A percentile compares a stretch with the other conserved stretches of the same genome.
Conservation (phyloP, 2,113 vertebrate species). For the Egretta garzetta region DNA sequence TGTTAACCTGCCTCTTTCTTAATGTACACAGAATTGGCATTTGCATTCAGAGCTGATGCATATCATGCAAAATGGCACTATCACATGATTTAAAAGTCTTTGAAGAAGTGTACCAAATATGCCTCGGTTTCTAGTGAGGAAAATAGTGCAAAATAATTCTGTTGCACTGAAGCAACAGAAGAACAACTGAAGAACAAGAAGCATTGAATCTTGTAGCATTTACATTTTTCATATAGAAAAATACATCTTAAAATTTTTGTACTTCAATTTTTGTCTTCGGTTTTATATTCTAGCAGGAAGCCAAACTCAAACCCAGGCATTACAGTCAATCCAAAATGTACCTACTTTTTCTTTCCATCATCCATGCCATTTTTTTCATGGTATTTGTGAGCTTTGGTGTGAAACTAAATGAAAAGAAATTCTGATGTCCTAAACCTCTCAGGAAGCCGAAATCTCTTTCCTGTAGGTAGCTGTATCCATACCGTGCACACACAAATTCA, state of each 20-base stretch:
- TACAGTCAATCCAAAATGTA: not conserved
- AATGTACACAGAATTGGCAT: not conserved
- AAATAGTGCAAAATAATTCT: not conserved
- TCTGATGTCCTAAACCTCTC: not conserved
- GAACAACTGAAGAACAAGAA: too few species aligned
- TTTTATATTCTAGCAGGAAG: not conserved
- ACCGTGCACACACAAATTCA: not conserved
- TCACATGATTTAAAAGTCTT: not conserved
- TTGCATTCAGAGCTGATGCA: not conserved
- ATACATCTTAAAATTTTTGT: not conserved
- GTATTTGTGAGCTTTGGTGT: not conserved
- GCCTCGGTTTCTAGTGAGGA: not conserved
- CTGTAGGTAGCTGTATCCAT: not conserved
- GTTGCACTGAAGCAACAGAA: too few species aligned
- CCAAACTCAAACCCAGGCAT: not conserved
- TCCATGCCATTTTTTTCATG: rapidly evolving
- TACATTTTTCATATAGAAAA: not conserved
- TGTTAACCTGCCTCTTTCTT: not conserved
- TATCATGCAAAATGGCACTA: not conserved
- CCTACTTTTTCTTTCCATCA: not conserved
- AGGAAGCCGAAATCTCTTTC: not conserved
- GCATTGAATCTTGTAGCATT: too few species aligned
- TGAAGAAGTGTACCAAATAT: not conserved
- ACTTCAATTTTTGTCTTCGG: not conserved
- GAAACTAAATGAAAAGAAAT: not conserved